Conservation (phyloP, 2,113 vertebrate genomes). For the Sinocyclocheilus anshuiensis region DNA sequence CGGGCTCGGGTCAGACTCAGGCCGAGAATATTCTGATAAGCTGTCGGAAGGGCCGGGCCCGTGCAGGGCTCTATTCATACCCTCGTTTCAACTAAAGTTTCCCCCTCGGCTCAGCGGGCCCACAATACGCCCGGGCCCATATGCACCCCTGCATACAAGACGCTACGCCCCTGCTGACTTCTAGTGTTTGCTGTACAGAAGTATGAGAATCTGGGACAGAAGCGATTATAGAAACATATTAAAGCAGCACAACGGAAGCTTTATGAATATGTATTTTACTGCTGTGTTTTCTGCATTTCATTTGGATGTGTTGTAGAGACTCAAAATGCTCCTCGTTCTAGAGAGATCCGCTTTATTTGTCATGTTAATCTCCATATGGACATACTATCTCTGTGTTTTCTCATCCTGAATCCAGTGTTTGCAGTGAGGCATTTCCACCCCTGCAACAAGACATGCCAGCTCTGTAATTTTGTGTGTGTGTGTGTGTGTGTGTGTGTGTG, state of each 20-base stretch:
- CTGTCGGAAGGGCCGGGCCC: too few species aligned
- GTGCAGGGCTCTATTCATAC: too few species aligned
- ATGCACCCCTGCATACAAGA: too few species aligned
- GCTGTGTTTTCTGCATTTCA: background rate
- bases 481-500: background rate
- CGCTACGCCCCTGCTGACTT: background rate
- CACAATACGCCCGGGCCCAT: too few species aligned
- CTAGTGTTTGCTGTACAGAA: background rate
- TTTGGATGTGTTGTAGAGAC: background rate
- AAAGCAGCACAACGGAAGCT: background rate
- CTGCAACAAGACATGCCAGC: background rate
- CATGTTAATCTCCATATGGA: slow-evolving; percentile 12
- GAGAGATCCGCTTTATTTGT: background rate
- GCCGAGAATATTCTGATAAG: too few species aligned
- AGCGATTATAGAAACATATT: background rate
- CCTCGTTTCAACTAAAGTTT: too few species aligned
- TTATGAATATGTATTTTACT: slow-evolving; percentile 19
- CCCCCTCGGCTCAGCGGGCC: too few species aligned
- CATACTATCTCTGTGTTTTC: background rate
- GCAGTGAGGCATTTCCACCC: background rate
- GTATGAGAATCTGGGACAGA: background rate
- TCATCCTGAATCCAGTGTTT: background rate
- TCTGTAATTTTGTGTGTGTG: slow-evolving; percentile 7
- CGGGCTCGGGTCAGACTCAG: too few species aligned
- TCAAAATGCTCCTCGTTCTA: background rate